Percentiles rank a stretch among this genome's conserved stretches.
These are phyloP conservation scores for Tribolium castaneum DNA, from an alignment of 1,140 invertebrate species.

Conservation along the genomic window DNA sequence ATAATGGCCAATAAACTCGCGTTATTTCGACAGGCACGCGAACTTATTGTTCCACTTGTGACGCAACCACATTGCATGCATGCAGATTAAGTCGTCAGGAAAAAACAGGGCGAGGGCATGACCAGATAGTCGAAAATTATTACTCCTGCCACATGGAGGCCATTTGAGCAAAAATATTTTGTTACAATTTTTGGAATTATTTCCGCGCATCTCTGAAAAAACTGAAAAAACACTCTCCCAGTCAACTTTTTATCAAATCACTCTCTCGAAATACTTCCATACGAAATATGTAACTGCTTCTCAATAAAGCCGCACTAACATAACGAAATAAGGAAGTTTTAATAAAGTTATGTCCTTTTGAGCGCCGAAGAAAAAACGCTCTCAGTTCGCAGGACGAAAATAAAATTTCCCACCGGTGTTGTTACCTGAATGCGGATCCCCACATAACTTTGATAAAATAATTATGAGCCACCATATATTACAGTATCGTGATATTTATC, in stretches of 20 bases:
- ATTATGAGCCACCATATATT: neutral
- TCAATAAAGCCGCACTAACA: neutral
- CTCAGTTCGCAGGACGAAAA: neutral
- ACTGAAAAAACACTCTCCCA: neutral
- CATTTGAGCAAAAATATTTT: too few species aligned
- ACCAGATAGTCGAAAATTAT: neutral
- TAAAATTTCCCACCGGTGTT: neutral
- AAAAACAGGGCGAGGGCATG: slow-evolving; percentile 16
- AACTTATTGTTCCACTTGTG: slow-evolving; percentile 29
- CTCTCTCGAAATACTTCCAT: neutral
- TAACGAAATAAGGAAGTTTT: neutral
- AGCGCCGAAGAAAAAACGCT: neutral
- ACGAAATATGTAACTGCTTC: neutral
- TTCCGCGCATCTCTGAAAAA: too few species aligned
- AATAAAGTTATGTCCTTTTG: neutral
- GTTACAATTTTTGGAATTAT: too few species aligned
- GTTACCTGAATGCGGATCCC: neutral
- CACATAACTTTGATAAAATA: neutral
- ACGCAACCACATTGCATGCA: neutral
- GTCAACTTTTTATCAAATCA: neutral
- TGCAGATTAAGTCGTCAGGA: slow-evolving; percentile 8
- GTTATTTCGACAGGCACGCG: neutral
- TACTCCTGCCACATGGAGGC: neutral
- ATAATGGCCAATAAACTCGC: neutral
- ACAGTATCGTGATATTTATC: neutral